Percentiles rank a stretch among this genome's conserved stretches.
These are phyloP conservation scores for Pollachius pollachius DNA, from an alignment of 2,113 vertebrate genomes.

Conservation along the genomic window DNA sequence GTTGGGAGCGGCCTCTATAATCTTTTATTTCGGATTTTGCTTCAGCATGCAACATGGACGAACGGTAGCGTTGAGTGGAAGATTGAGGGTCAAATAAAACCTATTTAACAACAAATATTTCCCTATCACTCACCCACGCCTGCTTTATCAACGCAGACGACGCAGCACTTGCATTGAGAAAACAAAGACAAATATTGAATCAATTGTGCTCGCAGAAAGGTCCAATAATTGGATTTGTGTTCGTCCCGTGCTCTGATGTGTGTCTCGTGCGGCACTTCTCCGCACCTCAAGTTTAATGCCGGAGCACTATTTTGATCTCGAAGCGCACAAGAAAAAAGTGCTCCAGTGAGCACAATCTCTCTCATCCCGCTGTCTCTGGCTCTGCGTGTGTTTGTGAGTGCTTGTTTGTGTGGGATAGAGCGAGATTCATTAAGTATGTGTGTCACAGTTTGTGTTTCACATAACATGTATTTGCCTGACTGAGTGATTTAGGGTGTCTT, in stretches of 20 bases:
- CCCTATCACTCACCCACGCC: constrained; percentile 35
- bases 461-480: no score
- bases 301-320: constrained; percentile 59
- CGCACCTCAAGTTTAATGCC: constrained; percentile 62
- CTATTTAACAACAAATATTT: constrained; percentile 27
- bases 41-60: no score
- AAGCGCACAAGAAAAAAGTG: constrained; percentile 47
- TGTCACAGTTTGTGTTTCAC: no score
- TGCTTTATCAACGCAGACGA: constrained; percentile 50
- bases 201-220: constrained; percentile 62
- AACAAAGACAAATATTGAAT: constrained; percentile 58
- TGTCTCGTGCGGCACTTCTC: not conserved
- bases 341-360: constrained; percentile 46
- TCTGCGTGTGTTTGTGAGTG: not conserved
- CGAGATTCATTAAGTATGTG: no score
- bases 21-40: no score
- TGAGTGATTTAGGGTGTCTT: no score
- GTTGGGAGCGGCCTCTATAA: no score
- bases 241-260: constrained; percentile 54
- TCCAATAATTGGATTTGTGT: constrained; percentile 65
- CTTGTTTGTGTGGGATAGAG: not conserved
- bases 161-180: constrained; percentile 56
- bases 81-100: constrained; percentile 51
- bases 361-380: constrained; percentile 3
- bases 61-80: constrained; percentile 9